Conservation (phyloP, 2,888 invertebrate genomes). For the Hermodice carunculata region DNA sequence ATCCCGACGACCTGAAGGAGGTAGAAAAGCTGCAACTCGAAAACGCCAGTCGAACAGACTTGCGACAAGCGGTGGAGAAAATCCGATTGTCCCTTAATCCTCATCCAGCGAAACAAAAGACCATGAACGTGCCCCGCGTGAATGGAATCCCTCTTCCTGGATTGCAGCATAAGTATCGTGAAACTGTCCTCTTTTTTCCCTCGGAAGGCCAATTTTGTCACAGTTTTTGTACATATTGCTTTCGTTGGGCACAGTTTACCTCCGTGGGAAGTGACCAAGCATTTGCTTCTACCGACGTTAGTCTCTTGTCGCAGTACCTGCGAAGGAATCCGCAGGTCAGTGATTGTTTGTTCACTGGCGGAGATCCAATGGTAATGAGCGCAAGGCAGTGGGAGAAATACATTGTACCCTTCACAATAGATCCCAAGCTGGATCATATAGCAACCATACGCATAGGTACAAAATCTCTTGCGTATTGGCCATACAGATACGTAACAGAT, state of each 20-base stretch:
- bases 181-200: slow-evolving; percentile 23
- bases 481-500: slow-evolving; percentile 19
- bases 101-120: slow-evolving; percentile 20
- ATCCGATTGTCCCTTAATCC: slow-evolving; percentile 15
- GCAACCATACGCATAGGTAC: slow-evolving; percentile 16
- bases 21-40: background rate
- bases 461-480: slow-evolving; percentile 24
- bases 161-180: slow-evolving; percentile 25
- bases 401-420: background rate
- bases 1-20: background rate
- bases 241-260: slow-evolving; percentile 27
- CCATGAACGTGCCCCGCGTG: slow-evolving; percentile 20
- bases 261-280: slow-evolving; percentile 18
- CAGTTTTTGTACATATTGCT: slow-evolving; percentile 23
- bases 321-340: background rate
- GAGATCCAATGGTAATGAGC: slow-evolving; percentile 24
- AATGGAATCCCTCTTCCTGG: slow-evolving; percentile 8
- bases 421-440: slow-evolving; percentile 11
- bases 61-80: slow-evolving; percentile 10
- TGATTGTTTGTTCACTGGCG: slow-evolving; percentile 21
- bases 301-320: slow-evolving; percentile 10
- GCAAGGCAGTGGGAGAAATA: slow-evolving; percentile 15
- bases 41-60: background rate
- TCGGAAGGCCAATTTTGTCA: slow-evolving; percentile 26
- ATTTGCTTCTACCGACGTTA: slow-evolving; percentile 9